These are phyloP conservation scores for Bucorvus abyssinicus DNA, from an alignment of 2,797 vertebrate genomes.

Conservation along the genomic window DNA sequence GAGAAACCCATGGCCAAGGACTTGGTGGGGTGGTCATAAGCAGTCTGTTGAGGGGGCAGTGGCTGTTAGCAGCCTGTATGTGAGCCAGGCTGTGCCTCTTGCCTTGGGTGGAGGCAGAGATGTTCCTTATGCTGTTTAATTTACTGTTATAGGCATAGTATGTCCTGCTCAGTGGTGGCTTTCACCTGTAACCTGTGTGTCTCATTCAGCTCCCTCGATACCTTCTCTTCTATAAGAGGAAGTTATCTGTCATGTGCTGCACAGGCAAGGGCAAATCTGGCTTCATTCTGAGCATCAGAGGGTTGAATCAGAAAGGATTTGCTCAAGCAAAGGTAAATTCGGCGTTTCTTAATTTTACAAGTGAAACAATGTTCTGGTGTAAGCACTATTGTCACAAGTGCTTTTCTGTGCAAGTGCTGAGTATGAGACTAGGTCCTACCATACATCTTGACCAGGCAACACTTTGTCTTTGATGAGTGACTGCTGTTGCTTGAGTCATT, in stretches of 20 bases:
- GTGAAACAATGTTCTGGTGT: neutral
- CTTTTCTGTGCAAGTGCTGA: neutral
- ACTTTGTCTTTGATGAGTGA: neutral
- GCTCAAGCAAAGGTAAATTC: neutral
- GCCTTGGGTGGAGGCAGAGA: neutral
- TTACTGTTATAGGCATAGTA: neutral
- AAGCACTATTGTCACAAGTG: neutral
- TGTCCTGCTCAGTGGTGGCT: neutral
- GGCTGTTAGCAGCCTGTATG: neutral
- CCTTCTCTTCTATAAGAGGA: neutral
- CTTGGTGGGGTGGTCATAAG: fast-evolving
- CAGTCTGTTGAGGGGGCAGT: neutral
- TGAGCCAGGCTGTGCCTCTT: neutral
- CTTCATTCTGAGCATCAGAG: neutral
- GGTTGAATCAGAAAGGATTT: neutral
- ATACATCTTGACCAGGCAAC: neutral
- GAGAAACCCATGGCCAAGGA: neutral
- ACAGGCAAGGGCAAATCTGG: neutral
- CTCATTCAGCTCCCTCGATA: neutral
- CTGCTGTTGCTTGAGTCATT: constrained; percentile 28
- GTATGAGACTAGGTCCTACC: neutral
- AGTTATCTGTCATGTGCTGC: neutral
- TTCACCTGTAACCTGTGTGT: neutral
- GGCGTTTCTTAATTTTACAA: neutral
- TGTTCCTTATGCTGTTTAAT: neutral